These are phyloP conservation scores for Enchytraeus crypticus DNA, from an alignment of 2,888 invertebrate species.

Conservation along the genomic window DNA sequence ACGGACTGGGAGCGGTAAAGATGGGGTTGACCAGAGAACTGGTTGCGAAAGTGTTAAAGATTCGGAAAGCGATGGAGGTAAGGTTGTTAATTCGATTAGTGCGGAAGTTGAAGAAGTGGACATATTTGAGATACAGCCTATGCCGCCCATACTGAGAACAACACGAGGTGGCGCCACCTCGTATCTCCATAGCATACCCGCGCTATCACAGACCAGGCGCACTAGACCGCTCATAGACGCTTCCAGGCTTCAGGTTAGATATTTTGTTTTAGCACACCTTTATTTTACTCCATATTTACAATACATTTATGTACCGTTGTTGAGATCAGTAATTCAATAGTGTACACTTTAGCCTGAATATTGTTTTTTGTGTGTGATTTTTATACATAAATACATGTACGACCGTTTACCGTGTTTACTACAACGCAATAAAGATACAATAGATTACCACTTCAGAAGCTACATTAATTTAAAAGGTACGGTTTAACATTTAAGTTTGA, in stretches of 20 bases:
- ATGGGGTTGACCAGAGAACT: neutral
- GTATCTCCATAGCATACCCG: neutral
- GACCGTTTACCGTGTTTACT: too few species aligned
- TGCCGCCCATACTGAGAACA: neutral
- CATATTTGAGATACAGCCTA: neutral
- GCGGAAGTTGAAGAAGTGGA: neutral
- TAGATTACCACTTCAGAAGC: too few species aligned
- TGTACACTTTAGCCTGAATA: too few species aligned
- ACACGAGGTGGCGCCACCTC: neutral
- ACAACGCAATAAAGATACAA: too few species aligned
- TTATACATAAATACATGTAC: too few species aligned
- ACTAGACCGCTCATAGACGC: neutral
- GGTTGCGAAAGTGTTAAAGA: neutral
- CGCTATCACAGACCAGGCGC: neutral
- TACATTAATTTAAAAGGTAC: too few species aligned
- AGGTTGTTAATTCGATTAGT: neutral
- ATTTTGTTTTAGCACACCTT: too few species aligned
- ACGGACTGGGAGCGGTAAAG: neutral
- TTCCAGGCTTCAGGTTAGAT: neutral
- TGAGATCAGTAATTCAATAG: too few species aligned
- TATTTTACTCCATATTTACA: too few species aligned
- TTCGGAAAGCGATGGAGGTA: neutral
- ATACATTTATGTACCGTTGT: too few species aligned
- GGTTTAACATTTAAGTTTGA: too few species aligned
- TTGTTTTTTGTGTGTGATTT: too few species aligned